Evolutionary conservation across 2,797 vertebrate species (phyloP), one percentile per base, ranked within the genome.

Genomic region (Falco berigora): DNA sequence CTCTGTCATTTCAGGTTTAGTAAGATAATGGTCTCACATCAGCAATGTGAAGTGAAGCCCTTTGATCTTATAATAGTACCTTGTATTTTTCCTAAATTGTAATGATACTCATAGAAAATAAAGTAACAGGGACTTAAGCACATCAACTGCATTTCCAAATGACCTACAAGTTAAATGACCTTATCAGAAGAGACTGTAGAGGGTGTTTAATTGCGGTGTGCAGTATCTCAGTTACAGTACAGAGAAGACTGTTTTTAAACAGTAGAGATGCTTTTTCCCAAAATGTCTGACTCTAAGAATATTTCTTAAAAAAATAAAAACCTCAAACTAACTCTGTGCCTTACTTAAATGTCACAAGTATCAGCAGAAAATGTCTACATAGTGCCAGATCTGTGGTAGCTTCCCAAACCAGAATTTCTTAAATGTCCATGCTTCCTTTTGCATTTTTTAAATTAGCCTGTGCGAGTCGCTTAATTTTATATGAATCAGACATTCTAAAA

Each of bases 321-420:
- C 1, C 28, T 28, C 4, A 64, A 22, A 66, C 40, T 56, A 69
- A 66, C 64, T 87, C 75, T 44, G 19, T 86, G 28, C 69, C 55
- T 78, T 92, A 42, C 49, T 90, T 93, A 95, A 94, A 95, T 95
- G 49, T 92, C 88, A 76, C 55, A 90, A 73, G 69, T 84, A 95
- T n/a, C 18, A 52, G 18, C 88, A 87, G 88, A 73, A 90, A 76
- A 86, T 73, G 25, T 90, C 69, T 55, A 8, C 14, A 22, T 50
- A 82, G 62, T 77, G 36, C 44, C 30, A 63, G 69, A 66, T 92
- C 88, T 92, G 21, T 82, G 47, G 76, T 85, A 79, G n/a, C 62
- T 91, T 94, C 63, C 56, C 69, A 93, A 83, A 21, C 13, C 46
- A 87, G 79, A 69, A 66, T 88, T 92, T 94, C 25, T 86, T 75